Evolutionary conservation across 2,113 vertebrate species (phyloP).

Genomic region (Calonectris borealis): DNA sequence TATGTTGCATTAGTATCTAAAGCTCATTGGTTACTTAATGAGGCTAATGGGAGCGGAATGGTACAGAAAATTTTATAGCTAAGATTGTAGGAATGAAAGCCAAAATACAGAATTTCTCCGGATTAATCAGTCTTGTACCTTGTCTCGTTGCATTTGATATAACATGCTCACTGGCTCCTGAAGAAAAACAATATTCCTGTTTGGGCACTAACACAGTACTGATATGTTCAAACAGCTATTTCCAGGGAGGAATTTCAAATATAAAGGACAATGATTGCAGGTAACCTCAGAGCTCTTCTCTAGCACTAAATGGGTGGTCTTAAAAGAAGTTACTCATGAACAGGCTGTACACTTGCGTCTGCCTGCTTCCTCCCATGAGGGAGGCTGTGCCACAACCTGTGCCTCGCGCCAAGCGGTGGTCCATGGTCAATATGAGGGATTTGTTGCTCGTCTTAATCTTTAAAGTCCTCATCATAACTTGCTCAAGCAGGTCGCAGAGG

Average conservation of each 20-base stretch:
- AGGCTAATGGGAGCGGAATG: neutral
- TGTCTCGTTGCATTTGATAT: neutral
- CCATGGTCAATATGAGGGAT: neutral
- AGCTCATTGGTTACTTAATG: neutral
- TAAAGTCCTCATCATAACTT: neutral
- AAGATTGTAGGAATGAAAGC: neutral
- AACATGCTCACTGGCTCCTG: neutral
- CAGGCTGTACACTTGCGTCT: fast-evolving
- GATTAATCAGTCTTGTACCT: neutral
- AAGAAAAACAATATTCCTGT: neutral
- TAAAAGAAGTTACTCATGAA: neutral
- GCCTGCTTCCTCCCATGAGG: neutral
- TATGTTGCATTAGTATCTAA: neutral
- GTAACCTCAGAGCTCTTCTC: neutral
- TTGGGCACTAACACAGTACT: neutral
- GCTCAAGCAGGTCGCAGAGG: neutral
- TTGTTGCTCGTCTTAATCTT: neutral
- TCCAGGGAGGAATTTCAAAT: neutral
- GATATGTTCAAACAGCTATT: neutral
- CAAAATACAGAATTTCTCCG: neutral
- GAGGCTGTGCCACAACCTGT: neutral
- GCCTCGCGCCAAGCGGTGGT: fast-evolving
- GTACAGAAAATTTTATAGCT: neutral
- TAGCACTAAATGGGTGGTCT: neutral
- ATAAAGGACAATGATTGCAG: neutral